Evolutionary conservation across 2,888 invertebrate species (phyloP).

Genomic region (Macrosoma leucophasiata): DNA sequence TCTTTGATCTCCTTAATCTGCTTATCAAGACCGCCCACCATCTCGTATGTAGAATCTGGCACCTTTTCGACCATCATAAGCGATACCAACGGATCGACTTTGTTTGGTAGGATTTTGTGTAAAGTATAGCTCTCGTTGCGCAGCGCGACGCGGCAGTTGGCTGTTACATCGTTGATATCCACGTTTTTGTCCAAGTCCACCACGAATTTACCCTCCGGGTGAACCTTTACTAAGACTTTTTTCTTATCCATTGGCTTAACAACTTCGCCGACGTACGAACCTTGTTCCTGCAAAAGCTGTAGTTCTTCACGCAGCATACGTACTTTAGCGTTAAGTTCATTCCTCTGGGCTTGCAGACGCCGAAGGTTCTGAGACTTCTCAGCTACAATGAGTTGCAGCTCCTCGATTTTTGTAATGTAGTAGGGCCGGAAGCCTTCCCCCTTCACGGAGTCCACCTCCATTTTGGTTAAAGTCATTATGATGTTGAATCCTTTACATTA

Average conservation of each 20-base stretch:
- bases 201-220: slow-evolving; percentile 99
- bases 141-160: slow-evolving; percentile 97
- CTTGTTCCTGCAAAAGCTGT: slow-evolving; percentile 97
- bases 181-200: slow-evolving; percentile 99
- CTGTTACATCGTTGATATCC: slow-evolving; percentile 97
- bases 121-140: slow-evolving; percentile 99
- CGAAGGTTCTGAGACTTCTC: slow-evolving; percentile 98
- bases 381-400: slow-evolving; percentile 95
- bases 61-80: slow-evolving; percentile 99
- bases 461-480: slow-evolving; percentile 71
- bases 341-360: slow-evolving; percentile 97
- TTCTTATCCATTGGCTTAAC: slow-evolving; percentile 99
- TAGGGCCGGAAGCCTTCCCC: slow-evolving; percentile 96
- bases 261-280: slow-evolving; percentile 99
- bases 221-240: slow-evolving; percentile 98
- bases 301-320: slow-evolving; percentile 98
- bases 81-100: slow-evolving; percentile 98
- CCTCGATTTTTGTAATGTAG: slow-evolving; percentile 98
- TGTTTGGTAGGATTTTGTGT: slow-evolving; percentile 99
- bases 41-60: slow-evolving; percentile 99
- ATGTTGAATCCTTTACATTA: slow-evolving; percentile 25
- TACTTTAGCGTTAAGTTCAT: slow-evolving; percentile 99
- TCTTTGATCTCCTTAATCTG: slow-evolving; percentile 99
- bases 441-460: slow-evolving; percentile 83
- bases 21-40: slow-evolving; percentile 99